Conservation (phyloP, 2,888 invertebrate species). For the Agrotis clavis region DNA sequence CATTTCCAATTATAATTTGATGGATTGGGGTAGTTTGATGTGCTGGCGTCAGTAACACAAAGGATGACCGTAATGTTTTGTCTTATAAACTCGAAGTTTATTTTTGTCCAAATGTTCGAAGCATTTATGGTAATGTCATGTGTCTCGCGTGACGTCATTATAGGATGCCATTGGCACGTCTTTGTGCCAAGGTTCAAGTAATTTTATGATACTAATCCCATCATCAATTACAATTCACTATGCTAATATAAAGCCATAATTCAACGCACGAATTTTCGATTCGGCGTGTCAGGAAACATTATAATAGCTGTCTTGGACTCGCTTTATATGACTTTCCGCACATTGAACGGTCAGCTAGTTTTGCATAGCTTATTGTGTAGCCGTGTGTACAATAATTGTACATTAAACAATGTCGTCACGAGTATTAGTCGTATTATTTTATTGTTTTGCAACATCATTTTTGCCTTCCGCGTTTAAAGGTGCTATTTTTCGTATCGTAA, state of each 20-base stretch:
- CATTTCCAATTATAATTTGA: too few relatives aligned
- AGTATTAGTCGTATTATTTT: neutral
- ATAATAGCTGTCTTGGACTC: neutral
- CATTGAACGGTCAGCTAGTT: too few relatives aligned
- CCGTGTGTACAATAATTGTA: neutral
- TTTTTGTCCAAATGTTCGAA: constrained; percentile 33
- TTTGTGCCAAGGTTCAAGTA: constrained; percentile 48
- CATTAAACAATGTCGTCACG: constrained; percentile 9
- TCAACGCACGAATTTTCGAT: constrained; percentile 33
- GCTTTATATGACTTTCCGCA: too few relatives aligned
- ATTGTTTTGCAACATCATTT: neutral
- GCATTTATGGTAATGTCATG: constrained; percentile 40
- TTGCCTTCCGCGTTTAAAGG: constrained; percentile 13
- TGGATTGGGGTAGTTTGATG: too few relatives aligned
- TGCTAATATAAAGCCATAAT: constrained; percentile 32
- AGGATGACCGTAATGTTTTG: constrained; percentile 13
- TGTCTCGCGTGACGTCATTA: constrained; percentile 37
- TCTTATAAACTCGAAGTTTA: constrained; percentile 16
- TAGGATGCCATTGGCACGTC: constrained; percentile 52
- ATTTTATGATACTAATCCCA: constrained; percentile 28
- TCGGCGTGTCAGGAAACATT: constrained; percentile 13
- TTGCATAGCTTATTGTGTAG: too few relatives aligned
- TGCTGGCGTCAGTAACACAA: constrained; percentile 14
- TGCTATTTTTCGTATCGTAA: neutral
- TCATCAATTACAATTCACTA: constrained; percentile 36